Base-by-base conservation (phyloP, 1,140 invertebrate species). In the Drosophila rufa region DNA sequence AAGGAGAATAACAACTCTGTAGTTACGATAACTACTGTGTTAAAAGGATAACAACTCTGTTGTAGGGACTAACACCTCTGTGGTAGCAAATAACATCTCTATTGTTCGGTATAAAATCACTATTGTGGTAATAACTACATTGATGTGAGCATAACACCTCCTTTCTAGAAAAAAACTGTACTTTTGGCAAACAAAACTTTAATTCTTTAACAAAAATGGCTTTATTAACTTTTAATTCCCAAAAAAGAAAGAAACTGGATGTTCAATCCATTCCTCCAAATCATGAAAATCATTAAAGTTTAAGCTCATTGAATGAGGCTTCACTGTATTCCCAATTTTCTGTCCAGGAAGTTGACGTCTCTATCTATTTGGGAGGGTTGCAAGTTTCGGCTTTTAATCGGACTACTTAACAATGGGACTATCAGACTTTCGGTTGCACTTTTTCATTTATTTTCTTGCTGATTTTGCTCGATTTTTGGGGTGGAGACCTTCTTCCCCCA, bases 281-380 rank as follows among this genome's bases (percentile, higher is more conserved):
- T 11, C 6, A n/a, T 15, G 1, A 27, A 17, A 33, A 3, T 1
- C 9, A 1, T 5, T 1, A 11, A 3, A 3, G 4, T 17, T 12
- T 0, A 19, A 36, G 27, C 5, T 33, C 1, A 67, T 14, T 60
- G 30, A 47, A 6, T 15, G 2, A 48, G 11, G n/a, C 9, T 15
- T n/a, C 4, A 33, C 67, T 38, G 67, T 70, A 27, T 8, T 55
- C 38, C 22, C 27, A 17, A 11, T 6, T 22, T 33, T n/a, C 22
- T 14, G 3, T 3, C 5, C 62, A 30, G 30, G 14, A 40, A 67
- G 19, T 55, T 70, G 67, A 70, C 45, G 64, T 68, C 64, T 70
- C 42, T 25, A 70, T 70, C 36, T 33, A 22, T 62, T 66, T 66
- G n/a, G 2, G 14, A 51, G 70, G 73, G 73, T 76, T 76, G 59